A percentile compares a stretch with the other conserved stretches of the same genome.
Evolutionary conservation across 2,888 invertebrate species (phyloP).

Genomic region (Sminthurides aquaticus): DNA sequence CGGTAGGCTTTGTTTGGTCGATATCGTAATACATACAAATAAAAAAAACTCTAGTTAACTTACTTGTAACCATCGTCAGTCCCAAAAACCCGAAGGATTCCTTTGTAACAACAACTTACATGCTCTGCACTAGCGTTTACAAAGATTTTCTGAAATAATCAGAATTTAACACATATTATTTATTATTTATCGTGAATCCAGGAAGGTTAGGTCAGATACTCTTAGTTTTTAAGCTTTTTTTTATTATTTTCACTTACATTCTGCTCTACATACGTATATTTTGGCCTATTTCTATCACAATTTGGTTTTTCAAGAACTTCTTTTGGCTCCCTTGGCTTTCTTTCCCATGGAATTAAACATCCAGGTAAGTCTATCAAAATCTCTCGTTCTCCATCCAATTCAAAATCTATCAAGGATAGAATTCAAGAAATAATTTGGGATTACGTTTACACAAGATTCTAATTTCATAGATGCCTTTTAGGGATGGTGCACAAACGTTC

Average conservation of each 20-base stretch:
- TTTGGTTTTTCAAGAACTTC: not conserved
- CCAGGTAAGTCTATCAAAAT: constrained; percentile 13
- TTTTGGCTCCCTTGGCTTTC: not conserved
- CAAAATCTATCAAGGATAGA: constrained; percentile 12
- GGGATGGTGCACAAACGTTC: not conserved
- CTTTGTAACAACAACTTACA: constrained; percentile 17
- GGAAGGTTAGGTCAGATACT: too few species aligned
- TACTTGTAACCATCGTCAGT: constrained; percentile 10
- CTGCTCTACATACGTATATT: constrained; percentile 10
- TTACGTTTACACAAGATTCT: not conserved
- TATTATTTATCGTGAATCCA: too few species aligned
- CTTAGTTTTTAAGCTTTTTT: too few species aligned
- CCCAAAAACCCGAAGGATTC: not conserved
- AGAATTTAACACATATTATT: too few species aligned
- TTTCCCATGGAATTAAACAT: constrained; percentile 16
- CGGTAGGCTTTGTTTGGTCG: too few species aligned
- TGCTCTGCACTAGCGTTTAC: constrained; percentile 9
- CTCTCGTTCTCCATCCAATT: constrained; percentile 9
- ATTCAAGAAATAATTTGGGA: not conserved
- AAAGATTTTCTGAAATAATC: constrained; percentile 11
- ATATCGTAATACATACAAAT: not conserved
- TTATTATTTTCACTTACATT: constrained; percentile 12
- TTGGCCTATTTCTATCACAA: constrained; percentile 16
- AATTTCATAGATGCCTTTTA: not conserved
- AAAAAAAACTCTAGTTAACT: not conserved